Evolutionary conservation across 2,888 invertebrate species (phyloP), one percentile per base, ranked within the genome.

Genomic region (Dicycla oo): DNA sequence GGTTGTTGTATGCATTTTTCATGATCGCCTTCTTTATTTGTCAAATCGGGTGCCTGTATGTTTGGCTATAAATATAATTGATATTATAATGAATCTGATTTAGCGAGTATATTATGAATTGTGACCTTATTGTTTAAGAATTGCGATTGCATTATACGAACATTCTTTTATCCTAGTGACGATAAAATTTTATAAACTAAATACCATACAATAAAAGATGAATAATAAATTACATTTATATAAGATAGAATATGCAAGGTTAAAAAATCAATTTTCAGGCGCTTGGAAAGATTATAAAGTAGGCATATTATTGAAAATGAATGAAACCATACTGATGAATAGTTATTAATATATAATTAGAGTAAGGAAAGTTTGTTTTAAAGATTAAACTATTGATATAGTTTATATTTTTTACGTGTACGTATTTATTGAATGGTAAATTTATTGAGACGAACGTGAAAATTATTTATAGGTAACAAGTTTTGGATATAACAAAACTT

Each of bases 391-490:
- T 96, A 96, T 96, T 94, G 93, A 96, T 95, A 96, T 96, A 96
- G 96, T 96, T 96, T 96, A 96, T 96, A 96, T 96, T 96, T 96
- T 96, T 95, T 96, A 96, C 96, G 94, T 96, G 95, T 96, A 95
- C 94, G 95, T 96, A 96, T 95, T 96, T 96, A 96, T 96, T 95
- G 95, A 95, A 95, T 93, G 95, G 94, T 95, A 95, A 96, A 94
- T 94, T 96, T 95, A 95, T 96, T 93, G 95, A 95, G 94, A 94
- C 92, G 94, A 91, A 93, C 93, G 93, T 95, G 95, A 95, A 85
- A 95, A 95, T 95, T 95, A 95, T 95, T 95, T 95, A 95, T 95
- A 95, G 91, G 95, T 94, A 92, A 92, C 69, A 88, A 94, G 95
- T 95, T 95, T 96, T 95, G 95, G 93, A 90, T 89, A 88, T 75